Evolutionary conservation across 1,140 invertebrate species (phyloP), one percentile per base, ranked within the genome.

Genomic region (Drosophila subobscura): DNA sequence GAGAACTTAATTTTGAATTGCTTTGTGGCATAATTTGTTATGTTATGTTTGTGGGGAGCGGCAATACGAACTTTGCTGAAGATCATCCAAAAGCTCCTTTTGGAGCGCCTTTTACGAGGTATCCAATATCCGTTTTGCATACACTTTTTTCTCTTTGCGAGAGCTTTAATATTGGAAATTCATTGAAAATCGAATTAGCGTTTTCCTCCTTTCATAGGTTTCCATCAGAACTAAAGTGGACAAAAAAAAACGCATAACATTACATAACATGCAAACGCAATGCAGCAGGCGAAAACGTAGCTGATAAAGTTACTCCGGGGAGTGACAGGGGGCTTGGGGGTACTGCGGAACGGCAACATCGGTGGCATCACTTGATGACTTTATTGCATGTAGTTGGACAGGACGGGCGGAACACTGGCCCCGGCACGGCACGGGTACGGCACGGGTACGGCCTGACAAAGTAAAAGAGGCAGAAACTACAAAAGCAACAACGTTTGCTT

Each of bases 301-400:
- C 22, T 58, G 53, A 27, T 23, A 68, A 53, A 29, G 20, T 42
- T 22, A 46, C 12, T 33, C 29, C 37, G 20, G 42, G 10, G 2
- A 14, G 10, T n/a, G 14, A 7, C 27, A 3, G 5, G 56, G 27
- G 16, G 12, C 14, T 29, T 12, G 10, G 23, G 20, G 47, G 41
- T 44, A 49, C 52, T 20, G 16, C 45, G 14, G 50, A 63, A 58
- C 57, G 58, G 72, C 60, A 68, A 65, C 54, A 63, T 50, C 56
- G 52, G 72, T 67, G 67, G 81, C 72, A 80, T 70, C 80, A 81
- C 67, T 77, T 86, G 81, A 85, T 86, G 80, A 65, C 68, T 86
- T 85, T 85, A 85, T 85, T 85, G 81, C 81, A 85, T 85, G 81
- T 88, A 58, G 54, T 60, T 66, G 51, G 23, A 33, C 50, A 47